A percentile compares a stretch with the other conserved stretches of the same genome.
These are phyloP conservation scores for Channa striata DNA, from an alignment of 2,797 vertebrate genomes.

Conservation along the genomic window DNA sequence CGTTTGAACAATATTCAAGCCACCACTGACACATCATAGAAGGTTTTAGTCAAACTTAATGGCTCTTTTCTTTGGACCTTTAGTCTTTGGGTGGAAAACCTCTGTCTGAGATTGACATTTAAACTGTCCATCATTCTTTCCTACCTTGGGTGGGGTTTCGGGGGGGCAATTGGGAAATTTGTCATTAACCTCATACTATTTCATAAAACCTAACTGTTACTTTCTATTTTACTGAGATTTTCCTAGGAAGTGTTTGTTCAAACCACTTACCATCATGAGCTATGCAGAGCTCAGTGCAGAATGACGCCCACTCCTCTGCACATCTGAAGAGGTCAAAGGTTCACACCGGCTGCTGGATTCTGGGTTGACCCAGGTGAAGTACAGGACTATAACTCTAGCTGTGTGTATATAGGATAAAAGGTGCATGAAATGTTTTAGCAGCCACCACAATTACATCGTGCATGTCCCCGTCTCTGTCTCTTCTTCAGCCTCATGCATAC, in stretches of 20 bases:
- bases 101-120: too few species aligned
- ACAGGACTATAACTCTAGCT: not conserved
- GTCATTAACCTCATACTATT: too few species aligned
- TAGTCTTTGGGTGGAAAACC: too few species aligned
- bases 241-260: conserved; percentile 12
- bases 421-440: conserved; percentile 28
- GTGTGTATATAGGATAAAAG: conserved; percentile 40
- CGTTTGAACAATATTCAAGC: too few species aligned
- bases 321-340: conserved; percentile 42
- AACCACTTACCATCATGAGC: not conserved
- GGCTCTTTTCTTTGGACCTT: too few species aligned
- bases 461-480: conserved; percentile 26
- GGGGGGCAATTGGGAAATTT: not conserved
- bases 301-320: not conserved
- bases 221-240: not conserved
- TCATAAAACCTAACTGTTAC: not conserved
- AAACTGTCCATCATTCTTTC: too few species aligned
- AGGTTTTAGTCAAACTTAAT: too few species aligned
- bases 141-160: not conserved
- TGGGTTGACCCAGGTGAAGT: conserved; percentile 39
- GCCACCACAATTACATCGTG: conserved; percentile 54
- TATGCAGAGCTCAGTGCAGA: not conserved
- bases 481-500: conserved; percentile 21
- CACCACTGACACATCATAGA: too few species aligned
- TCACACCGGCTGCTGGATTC: conserved; percentile 17